Base-by-base conservation (phyloP, 2,888 invertebrate genomes). In the Belgica antarctica region DNA sequence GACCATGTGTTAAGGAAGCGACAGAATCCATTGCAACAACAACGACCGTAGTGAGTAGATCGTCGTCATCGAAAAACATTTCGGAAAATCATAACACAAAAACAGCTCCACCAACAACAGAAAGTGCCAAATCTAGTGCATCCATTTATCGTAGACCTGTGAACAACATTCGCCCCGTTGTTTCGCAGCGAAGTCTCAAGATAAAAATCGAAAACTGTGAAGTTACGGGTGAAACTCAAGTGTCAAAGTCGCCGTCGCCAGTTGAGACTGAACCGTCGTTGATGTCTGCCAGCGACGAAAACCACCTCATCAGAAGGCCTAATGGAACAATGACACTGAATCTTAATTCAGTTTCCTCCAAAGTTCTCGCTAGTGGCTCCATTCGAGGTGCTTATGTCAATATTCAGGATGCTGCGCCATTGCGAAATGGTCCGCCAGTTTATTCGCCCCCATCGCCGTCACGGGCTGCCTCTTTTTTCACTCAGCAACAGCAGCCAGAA, bases 1-100 rank as follows among this genome's bases (percentile, higher is more conserved):
- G 93, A 73, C 92, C 91, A 52, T 90, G 89, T 77, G 90, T 92
- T 24, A 90, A 89, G 80, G 86, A 85, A 46, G 76, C 79, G 1
- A 76, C 77, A 10, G 78, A 81, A 70, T 76, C 77, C 5, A 76
- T 82, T 17, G 78, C 82, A 61, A 82, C 83, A 7, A 81, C 73
- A 72, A 52, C 71, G 71, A 15, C 73, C 41, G 72, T 72, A 28
- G 71, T 71, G 36, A 71, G 70, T 73, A 19, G 76, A 76, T 69
- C 75, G 77, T 66, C 86, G 87, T 34, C 82, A 85, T 59, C 87
- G 87, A 3, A 86, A 87, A 76, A 76, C 85, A 74, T 87, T 86
- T 72, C 88, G 88, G 76, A 85, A 85, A 71, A 85, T 86, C 69
- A 82, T 83, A 76, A 85, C 85, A 73, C 76, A 70, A 73, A 76